Base-by-base conservation (phyloP, 2,888 invertebrate genomes). In the Spodoptera picta region DNA sequence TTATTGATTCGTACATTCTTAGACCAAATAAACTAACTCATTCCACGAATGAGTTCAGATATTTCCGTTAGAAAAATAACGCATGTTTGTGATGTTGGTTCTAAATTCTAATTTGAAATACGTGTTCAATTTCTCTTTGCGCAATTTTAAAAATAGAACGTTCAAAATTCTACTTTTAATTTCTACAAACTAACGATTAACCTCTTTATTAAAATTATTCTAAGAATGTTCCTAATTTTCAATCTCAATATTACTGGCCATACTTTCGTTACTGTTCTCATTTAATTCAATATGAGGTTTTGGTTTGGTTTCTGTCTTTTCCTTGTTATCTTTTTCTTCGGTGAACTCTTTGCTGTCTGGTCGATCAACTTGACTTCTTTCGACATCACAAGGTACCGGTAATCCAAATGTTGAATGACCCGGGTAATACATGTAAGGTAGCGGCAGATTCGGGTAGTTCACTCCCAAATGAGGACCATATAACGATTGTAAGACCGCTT, bases 181-280 rank as follows among this genome's bases (percentile, higher is more conserved):
- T 68, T 44, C 69, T 65, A 76, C 55, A 53, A 57, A 59, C 69
- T 56, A 58, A 54, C 50, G 60, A 57, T 71, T 45, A 60, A 68
- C 58, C 52, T 64, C 47, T 43, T 60, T 66, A 59, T 14, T 48
- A 11, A 53, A 60, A 58, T 42, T 53, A 49, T 53, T 53, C 12
- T 44, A 24, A 41, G 27, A 27, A 55, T 47, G 24, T 43, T 4
- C 49, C 87, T 84, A 95, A 87, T 95, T 94, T 85, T 95, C 95
- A 62, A 95, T 75, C 80, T 95, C 95, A 68, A 95, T 95, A 79
- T 95, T 95, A 85, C 95, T 94, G 31, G 92, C 95, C 90, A 94
- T 92, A 81, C 95, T 95, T 67, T 93, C 94, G 76, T 88, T 92
- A 68, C 94, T 95, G 68, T 94, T 93, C 61, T 94, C 95, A 75